These are phyloP conservation scores for Geococcyx californianus DNA, from an alignment of 2,113 vertebrate genomes.

Conservation along the genomic window DNA sequence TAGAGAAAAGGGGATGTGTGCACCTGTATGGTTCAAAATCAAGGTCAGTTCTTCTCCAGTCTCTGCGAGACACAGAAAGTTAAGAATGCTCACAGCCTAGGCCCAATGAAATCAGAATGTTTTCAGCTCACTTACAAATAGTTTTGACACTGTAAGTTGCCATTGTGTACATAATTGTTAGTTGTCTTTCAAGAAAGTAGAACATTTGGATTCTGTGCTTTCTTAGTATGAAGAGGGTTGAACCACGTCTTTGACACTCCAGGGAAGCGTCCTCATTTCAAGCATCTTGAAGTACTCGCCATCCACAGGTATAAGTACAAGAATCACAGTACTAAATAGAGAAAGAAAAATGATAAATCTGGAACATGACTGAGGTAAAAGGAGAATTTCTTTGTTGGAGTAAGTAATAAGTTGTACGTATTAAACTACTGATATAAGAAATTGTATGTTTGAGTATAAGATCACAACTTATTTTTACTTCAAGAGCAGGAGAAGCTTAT, in stretches of 20 bases:
- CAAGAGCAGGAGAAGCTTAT: neutral
- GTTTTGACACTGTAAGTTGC: neutral
- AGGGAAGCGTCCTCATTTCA: neutral
- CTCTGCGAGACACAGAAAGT: neutral
- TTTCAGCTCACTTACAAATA: neutral
- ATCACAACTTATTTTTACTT: neutral
- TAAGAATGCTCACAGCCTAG: neutral
- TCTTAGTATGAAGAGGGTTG: neutral
- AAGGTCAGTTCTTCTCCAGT: neutral
- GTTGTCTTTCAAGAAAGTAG: neutral
- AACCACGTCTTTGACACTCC: neutral
- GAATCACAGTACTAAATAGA: neutral
- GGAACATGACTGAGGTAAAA: neutral
- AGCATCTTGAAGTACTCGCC: neutral
- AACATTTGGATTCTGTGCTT: neutral
- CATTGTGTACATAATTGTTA: neutral
- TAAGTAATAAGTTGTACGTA: neutral
- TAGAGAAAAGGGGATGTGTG: neutral
- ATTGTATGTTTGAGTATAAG: neutral
- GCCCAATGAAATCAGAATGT: rapidly evolving
- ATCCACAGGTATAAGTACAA: rapidly evolving
- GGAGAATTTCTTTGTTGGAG: neutral
- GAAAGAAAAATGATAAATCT: neutral
- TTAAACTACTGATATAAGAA: neutral
- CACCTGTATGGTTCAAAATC: neutral